phyloP scores from a whole-genome alignment of 2,888 invertebrate species.

The Imbricaverruca yamaguchii region DNA sequence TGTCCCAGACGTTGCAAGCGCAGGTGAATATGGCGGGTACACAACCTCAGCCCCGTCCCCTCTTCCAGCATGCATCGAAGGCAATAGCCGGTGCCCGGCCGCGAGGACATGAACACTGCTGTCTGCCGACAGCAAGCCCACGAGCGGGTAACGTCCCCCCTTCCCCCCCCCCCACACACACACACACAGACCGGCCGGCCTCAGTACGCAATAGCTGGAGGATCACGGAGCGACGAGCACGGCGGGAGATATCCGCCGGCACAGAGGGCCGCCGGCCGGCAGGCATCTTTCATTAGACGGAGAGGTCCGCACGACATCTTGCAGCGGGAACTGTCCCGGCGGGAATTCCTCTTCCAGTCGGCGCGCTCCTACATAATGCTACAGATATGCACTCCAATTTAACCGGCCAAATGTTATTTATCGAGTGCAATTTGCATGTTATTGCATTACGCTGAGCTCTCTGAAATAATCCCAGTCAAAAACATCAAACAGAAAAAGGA shows the following conservation, averaged over 20 bases:
- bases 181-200: too few relatives aligned
- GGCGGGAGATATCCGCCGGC: background rate
- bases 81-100: too few relatives aligned
- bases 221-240: too few relatives aligned
- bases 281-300: slow-evolving; percentile 3
- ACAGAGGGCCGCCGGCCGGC: background rate
- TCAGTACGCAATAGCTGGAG: too few relatives aligned
- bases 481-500: background rate
- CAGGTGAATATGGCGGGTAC: too few relatives aligned
- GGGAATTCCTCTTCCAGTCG: background rate
- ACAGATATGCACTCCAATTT: slow-evolving; percentile 21
- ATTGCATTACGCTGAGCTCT: background rate
- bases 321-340: background rate
- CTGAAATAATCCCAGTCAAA: background rate
- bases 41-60: too few relatives aligned
- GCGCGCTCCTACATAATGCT: background rate
- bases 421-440: slow-evolving; percentile 16
- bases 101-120: too few relatives aligned
- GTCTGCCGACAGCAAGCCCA: too few relatives aligned
- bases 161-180: too few relatives aligned
- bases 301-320: background rate
- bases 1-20: too few relatives aligned
- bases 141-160: too few relatives aligned
- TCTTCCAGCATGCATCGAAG: too few relatives aligned
- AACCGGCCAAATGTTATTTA: slow-evolving; percentile 16